These are phyloP conservation scores for Dissostichus mawsoni DNA, from an alignment of 2,113 vertebrate species.

Conservation along the genomic window DNA sequence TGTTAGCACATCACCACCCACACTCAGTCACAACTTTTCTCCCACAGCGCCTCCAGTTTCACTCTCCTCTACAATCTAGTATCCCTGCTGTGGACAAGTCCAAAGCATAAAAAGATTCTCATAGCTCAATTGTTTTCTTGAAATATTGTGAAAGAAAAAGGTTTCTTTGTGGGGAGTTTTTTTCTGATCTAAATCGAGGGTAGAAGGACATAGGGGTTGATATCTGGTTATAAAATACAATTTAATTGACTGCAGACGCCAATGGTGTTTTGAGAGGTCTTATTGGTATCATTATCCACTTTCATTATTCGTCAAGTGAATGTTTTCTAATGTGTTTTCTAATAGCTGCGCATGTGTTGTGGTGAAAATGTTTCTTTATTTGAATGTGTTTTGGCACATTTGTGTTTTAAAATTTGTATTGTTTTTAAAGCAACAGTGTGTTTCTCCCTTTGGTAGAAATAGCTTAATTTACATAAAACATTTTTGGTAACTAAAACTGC, in stretches of 20 bases:
- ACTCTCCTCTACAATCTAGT: conserved; percentile 15
- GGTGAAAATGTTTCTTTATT: too few species aligned
- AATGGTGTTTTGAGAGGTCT: neutral
- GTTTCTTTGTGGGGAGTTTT: neutral
- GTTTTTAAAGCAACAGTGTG: too few species aligned
- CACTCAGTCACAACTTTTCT: conserved; percentile 16
- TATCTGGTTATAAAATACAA: neutral
- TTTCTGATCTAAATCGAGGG: neutral
- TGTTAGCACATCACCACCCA: conserved; percentile 45
- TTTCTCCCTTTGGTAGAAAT: too few species aligned
- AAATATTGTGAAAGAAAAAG: conserved; percentile 12
- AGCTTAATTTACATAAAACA: too few species aligned
- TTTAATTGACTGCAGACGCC: neutral
- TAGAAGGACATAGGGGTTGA: neutral
- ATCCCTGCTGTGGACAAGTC: conserved; percentile 5
- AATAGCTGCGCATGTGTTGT: too few species aligned
- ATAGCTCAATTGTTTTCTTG: neutral
- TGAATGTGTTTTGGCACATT: too few species aligned
- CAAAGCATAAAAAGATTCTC: neutral
- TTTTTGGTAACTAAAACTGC: too few species aligned
- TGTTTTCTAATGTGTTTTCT: too few species aligned
- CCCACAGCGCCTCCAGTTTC: conserved; percentile 15
- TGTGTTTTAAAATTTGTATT: too few species aligned
- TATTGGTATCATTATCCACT: neutral
- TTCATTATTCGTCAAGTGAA: too few species aligned